Evolutionary conservation across 2,113 vertebrate species (phyloP).

Genomic region (Pantherophis guttatus): DNA sequence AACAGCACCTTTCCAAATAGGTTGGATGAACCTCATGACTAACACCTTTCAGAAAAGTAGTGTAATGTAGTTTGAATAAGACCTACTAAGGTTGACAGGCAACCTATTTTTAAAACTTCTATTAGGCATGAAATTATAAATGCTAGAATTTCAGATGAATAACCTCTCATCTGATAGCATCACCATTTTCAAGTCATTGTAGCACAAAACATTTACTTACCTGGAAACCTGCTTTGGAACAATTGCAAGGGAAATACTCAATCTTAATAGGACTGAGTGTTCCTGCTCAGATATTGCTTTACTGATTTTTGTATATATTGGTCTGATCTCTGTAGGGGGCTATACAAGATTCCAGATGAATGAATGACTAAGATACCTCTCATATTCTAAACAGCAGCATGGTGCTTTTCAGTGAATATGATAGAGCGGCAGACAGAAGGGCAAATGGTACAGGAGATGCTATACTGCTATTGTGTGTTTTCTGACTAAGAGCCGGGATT

Average conservation of each 20-base stretch:
- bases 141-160: neutral
- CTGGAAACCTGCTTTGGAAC: constrained; percentile 1
- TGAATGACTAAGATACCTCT: neutral
- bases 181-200: constrained; percentile 11
- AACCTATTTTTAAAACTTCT: neutral
- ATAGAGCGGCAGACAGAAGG: constrained; percentile 25
- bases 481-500: constrained; percentile 21
- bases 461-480: constrained; percentile 29
- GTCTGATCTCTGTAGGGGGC: neutral
- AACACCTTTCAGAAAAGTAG: neutral
- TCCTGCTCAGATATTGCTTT: neutral
- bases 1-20: constrained; percentile 3
- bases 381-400: constrained; percentile 13
- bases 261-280: neutral
- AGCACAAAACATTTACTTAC: constrained; percentile 17
- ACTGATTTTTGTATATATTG: neutral
- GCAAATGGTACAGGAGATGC: constrained; percentile 19
- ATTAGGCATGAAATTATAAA: neutral
- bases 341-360: neutral
- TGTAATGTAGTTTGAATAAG: neutral
- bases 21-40: neutral
- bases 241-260: neutral
- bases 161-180: neutral
- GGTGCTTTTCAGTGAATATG: neutral
- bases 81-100: neutral